Evolutionary conservation across 2,888 invertebrate genomes (phyloP).

Genomic region (Saturnia pavonia): DNA sequence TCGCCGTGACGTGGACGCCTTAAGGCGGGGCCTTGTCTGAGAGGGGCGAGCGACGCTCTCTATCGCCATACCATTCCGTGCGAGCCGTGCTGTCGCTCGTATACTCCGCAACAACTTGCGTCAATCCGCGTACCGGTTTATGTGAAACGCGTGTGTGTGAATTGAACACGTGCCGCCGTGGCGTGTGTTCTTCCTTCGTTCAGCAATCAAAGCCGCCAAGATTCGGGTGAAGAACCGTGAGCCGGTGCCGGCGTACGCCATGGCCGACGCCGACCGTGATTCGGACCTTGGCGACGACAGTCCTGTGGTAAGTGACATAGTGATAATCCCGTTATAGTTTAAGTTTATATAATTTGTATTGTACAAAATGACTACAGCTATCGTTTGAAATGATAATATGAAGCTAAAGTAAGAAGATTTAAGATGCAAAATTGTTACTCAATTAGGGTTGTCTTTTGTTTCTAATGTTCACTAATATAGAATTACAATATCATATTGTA

Average conservation of each 20-base stretch:
- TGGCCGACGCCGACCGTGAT: slow-evolving; percentile 86
- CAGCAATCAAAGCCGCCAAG: slow-evolving; percentile 82
- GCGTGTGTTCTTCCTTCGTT: slow-evolving; percentile 60
- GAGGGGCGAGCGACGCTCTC: slow-evolving; percentile 51
- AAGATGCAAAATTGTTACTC: not conserved
- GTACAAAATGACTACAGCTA: not conserved
- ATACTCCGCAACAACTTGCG: slow-evolving; percentile 28
- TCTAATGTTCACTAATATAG: not conserved
- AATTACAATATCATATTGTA: not conserved
- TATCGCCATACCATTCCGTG: slow-evolving; percentile 66
- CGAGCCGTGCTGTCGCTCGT: slow-evolving; percentile 59
- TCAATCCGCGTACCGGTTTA: slow-evolving; percentile 40
- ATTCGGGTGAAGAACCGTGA: slow-evolving; percentile 95
- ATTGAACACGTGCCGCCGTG: slow-evolving; percentile 58
- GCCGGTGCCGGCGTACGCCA: slow-evolving; percentile 92
- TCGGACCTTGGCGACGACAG: slow-evolving; percentile 89
- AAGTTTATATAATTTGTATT: not conserved
- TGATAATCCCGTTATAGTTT: not conserved
- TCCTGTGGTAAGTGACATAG: slow-evolving; percentile 83
- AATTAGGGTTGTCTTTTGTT: not conserved
- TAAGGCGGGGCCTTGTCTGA: slow-evolving; percentile 64
- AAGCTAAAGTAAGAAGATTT: not conserved
- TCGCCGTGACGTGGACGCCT: slow-evolving; percentile 76
- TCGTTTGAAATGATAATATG: not conserved
- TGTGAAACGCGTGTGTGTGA: slow-evolving; percentile 64